Base-by-base conservation (phyloP, 2,888 invertebrate genomes). In the Drosophila atripex region DNA sequence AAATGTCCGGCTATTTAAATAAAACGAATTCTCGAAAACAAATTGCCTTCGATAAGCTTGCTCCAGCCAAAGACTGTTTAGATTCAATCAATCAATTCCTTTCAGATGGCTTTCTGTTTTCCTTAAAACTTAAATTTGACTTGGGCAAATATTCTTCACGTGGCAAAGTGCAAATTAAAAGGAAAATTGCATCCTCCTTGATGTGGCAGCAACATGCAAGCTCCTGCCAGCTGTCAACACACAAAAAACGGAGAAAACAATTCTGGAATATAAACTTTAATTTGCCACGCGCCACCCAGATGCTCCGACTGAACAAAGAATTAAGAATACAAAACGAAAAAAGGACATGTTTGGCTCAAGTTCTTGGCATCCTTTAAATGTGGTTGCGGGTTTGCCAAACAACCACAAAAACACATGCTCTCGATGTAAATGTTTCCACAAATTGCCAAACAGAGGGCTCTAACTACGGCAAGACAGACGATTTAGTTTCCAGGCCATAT, bases 11-110 rank as follows among this genome's bases (percentile, higher is more conserved):
- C 64, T 25, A 54, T 66, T 65, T 54, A 47, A 65, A 66, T 54
- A 66, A 47, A 46, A 18, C 32, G 47, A 32, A 41, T 66, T 47
- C 30, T 25, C 32, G 11, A 18, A 18, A 39, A 23, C 54, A 66
- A 54, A 66, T 47, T 54, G 68, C 55, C 45, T 45, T 21, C 54
- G 45, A 65, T 64, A 65, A 53, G 46, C 66, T 38, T 16, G 28
- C 8, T 47, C 53, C 45, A 53, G 18, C 39, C 39, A 9, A 18
- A 64, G 28, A 23, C 45, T 3, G 18, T 66, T 54, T 47, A 32
- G 64, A 55, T 65, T 25, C 39, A 41, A 65, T 66, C 54, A 65
- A 65, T 65, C 66, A 54, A 30, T 46, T 66, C 6, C 25, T 41
- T 28, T 18, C 30, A 18, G 11, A 3, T 47, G 1, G 21, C 6